Percentiles rank a stretch among this genome's conserved stretches.
Conservation (phyloP, 2,888 invertebrate genomes). For the Orthonychiurus folsomi region DNA sequence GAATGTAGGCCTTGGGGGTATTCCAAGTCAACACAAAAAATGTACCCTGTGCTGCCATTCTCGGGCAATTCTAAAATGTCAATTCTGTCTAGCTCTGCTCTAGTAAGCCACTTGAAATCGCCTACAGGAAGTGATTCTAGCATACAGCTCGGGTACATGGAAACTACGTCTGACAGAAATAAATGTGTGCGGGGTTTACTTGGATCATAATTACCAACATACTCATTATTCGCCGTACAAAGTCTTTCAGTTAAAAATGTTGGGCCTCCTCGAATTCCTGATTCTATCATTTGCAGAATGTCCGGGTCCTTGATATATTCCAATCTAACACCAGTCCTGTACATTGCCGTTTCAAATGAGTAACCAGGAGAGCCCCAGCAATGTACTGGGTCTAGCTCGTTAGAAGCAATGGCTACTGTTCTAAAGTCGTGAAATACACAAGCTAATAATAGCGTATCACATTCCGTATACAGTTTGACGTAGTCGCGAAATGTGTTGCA, state of each 20-base stretch:
- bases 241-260: neutral
- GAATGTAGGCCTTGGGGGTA: neutral
- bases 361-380: neutral
- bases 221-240: neutral
- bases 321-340: neutral
- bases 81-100: neutral
- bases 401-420: neutral
- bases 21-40: neutral
- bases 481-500: slow-evolving; percentile 5
- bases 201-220: neutral
- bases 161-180: neutral
- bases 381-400: slow-evolving; percentile 4
- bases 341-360: neutral
- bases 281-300: neutral
- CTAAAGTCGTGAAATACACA: neutral
- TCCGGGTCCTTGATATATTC: slow-evolving; percentile 1
- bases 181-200: neutral
- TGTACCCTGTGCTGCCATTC: neutral
- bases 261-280: neutral
- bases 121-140: neutral
- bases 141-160: neutral
- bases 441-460: neutral
- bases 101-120: neutral
- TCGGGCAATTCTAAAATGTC: neutral
- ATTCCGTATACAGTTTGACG: neutral